These are phyloP conservation scores for Scaptomyza cyrtandrae DNA, from an alignment of 2,888 invertebrate species.

Conservation along the genomic window DNA sequence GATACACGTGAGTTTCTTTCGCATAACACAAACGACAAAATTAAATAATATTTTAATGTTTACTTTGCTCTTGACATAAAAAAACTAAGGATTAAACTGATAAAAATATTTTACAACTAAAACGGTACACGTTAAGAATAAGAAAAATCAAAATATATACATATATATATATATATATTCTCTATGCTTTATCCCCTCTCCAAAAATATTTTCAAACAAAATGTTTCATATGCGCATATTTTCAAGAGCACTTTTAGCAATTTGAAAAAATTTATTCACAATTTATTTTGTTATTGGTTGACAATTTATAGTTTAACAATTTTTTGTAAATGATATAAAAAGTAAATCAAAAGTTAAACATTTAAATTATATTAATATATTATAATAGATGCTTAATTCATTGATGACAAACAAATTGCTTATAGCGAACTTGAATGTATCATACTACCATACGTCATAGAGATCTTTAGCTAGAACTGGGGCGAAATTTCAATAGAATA, in stretches of 20 bases:
- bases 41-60: constrained; percentile 69
- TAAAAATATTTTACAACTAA: constrained; percentile 42
- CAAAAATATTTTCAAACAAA: constrained; percentile 71
- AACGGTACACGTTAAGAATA: constrained; percentile 36
- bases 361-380: constrained; percentile 17
- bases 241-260: constrained; percentile 8
- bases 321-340: constrained; percentile 6
- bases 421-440: constrained; percentile 17
- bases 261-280: constrained; percentile 13
- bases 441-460: not conserved
- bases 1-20: constrained; percentile 83
- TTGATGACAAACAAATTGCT: constrained; percentile 14
- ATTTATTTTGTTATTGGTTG: constrained; percentile 1
- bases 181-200: constrained; percentile 82
- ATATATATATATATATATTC: constrained; percentile 27
- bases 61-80: constrained; percentile 60
- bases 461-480: not conserved
- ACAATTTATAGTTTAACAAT: constrained; percentile 8
- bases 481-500: not conserved
- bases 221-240: constrained; percentile 39
- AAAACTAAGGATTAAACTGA: constrained; percentile 62
- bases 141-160: constrained; percentile 12
- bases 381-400: not conserved
- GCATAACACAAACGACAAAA: constrained; percentile 73
- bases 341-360: constrained; percentile 6